Evolutionary conservation across 2,888 invertebrate genomes (phyloP).

Genomic region (Anodontia alba): DNA sequence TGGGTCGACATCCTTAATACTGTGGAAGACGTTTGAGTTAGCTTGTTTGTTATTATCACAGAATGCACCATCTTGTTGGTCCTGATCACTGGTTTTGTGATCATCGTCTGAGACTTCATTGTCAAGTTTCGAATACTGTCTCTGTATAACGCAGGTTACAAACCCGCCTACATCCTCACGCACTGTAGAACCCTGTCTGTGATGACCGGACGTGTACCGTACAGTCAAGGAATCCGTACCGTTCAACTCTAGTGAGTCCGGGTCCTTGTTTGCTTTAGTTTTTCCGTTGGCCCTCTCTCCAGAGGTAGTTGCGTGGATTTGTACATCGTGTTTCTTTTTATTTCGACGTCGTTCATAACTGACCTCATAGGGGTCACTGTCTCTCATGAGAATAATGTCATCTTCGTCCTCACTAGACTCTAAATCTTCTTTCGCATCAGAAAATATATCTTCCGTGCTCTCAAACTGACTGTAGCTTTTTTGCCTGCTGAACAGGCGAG

Average conservation of each 20-base stretch:
- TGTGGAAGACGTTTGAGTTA: conserved; percentile 11
- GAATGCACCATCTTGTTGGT: not conserved
- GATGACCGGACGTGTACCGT: not conserved
- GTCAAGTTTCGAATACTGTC: conserved; percentile 41
- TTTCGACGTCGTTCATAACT: not conserved
- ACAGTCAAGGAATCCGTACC: not conserved
- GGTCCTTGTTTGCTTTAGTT: not conserved
- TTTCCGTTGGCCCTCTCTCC: not conserved
- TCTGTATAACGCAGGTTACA: conserved; percentile 24
- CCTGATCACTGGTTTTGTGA: not conserved
- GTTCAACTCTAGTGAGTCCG: no score
- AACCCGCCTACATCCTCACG: conserved; percentile 6
- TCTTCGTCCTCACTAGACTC: conserved; percentile 28
- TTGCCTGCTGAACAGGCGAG: conserved; percentile 41
- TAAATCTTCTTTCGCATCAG: conserved; percentile 52
- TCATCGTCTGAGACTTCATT: not conserved
- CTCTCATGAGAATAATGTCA: conserved; percentile 2
- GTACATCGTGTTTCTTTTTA: not conserved
- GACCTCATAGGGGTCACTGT: not conserved
- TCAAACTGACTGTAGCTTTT: conserved; percentile 46
- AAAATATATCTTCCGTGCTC: conserved; percentile 53
- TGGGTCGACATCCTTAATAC: conserved; percentile 17
- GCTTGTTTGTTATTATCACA: conserved; percentile 1
- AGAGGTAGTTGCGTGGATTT: not conserved
- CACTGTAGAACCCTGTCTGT: not conserved